Evolutionary conservation across 2,888 invertebrate genomes (phyloP), one percentile per base, ranked within the genome.

Genomic region (Sphaerophoria taeniata): DNA sequence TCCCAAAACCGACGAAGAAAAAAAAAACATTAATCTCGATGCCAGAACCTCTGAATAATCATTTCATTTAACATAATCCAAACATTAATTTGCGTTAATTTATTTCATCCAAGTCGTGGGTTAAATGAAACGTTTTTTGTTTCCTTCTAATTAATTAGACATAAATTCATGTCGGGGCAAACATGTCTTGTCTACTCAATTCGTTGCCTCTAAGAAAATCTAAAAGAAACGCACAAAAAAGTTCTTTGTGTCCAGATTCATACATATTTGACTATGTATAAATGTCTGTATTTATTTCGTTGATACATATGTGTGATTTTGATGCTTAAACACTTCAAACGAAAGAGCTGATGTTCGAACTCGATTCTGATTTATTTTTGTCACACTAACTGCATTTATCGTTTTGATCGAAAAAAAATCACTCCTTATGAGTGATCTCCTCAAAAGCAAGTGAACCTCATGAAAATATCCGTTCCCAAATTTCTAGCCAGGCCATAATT

Each of bases 31-130:
- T 43, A n/a, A 24, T 61, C 24, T 39, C 2, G 3, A 7, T 39
- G 12, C 3, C 6, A 61, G 31, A 24, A 39, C 9, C 16, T 3
- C 39, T 24, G 16, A 24, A 39, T 9, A 31, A 43, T 24, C 7
- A n/a, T 14, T 31, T 45, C 31, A 9, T 43, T 61, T 61, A 61
- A 45, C 61, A 61, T 61, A 61, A 61, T 45, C 33, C 33, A 2
- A 61, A 61, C 61, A 61, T 61, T 61, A 45, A 61, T 61, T 61
- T 61, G 43, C 45, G 45, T 45, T 45, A 61, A 61, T 61, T 61
- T 61, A 61, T 61, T 43, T 45, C 7, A 4, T 14, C 2, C 9
- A 12, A 43, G 45, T n/a, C 33, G 7, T 61, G 33, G 31, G 61
- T 61, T 61, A 61, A 9, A 45, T 61, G 14, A 61, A 61, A 31